Evolutionary conservation across 2,113 vertebrate species (phyloP), one percentile per base, ranked within the genome.

Genomic region (Solea senegalensis): DNA sequence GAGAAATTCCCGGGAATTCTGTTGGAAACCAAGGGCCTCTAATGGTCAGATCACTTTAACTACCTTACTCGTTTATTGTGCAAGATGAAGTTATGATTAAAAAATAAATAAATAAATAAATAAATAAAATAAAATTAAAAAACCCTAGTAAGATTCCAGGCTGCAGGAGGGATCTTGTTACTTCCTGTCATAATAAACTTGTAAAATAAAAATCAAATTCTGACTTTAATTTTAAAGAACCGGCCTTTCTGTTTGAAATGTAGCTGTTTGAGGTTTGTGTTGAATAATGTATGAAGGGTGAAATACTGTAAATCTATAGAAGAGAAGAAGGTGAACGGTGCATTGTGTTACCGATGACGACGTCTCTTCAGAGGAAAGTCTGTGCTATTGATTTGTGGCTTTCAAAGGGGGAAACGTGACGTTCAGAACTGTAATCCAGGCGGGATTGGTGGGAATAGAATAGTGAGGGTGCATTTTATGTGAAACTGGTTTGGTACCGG

Each of bases 1-100:
- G 83, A 85, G 87, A 91, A 85, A 91, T 85, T 89, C 82, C 79
- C 74, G 82, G 72, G 82, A 88, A 83, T 86, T 84, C 88, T 68
- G 64, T 52, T 68, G 73, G 85, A 83, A 82, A 68, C 57, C 12
- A 43, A 6, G 68, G 78, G 79, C 65, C 83, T 77, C 76, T 77
- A 76, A 81, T 45, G 87, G 84, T 88, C 88, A 82, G 39, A 76
- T 80, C 68, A 78, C 65, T 76, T 82, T 69, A 79, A 66, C 55
- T 72, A 61, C 61, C 76, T 75, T 67, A 40, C 69, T 48, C 52
- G 72, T 82, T 70, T 78, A 21, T 69, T 73, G 50, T 48, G 66
- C 58, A 72, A 74, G 62, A 67, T 50, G 73, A 74, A 66, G 57
- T 65, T 71, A 49, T 58, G 43, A 69, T 71, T 73, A 70, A 5